Base-by-base conservation (phyloP, 2,888 invertebrate species). In the Temnothorax ravouxi region DNA sequence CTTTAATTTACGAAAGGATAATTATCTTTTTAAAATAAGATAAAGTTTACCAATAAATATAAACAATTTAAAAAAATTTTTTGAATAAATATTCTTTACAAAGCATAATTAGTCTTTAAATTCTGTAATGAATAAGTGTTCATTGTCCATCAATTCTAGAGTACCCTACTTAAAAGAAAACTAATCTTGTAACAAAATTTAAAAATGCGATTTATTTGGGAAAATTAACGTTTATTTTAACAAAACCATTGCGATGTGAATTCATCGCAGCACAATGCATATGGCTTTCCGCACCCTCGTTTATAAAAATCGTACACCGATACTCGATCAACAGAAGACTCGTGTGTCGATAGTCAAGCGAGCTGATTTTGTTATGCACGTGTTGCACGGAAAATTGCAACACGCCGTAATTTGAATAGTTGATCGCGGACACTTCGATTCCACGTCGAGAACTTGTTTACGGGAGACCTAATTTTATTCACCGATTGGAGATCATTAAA, bases 311-410 rank as follows among this genome's bases (percentile, higher is more conserved):
- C 15, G 15, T 54, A n/a, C 9, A 5, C 13, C n/a, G 25, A 8
- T 54, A 38, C 34, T 52, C 38, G 8, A 2, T 64, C 11, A 38
- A 21, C 25, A 13, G 50, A 62, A 50, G 44, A 61, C 11, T 62
- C 21, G 25, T 21, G 38, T 21, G 15, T 6, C 38, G 15, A 64
- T 25, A 64, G 18, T 38, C 8, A 41, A 54, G 29, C 59, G 44
- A 1, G 3, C 15, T 47, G 34, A 66, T 54, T 54, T 29, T 66
- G 5, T 59, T 47, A 61, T 61, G 71, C 71, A 71, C 59, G 59
- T 47, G 47, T 71, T 47, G 47, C 79, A 71, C 34, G 5, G 38
- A 59, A 59, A 79, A 71, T 80, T 80, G 79, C 79, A 79, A 79
- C 59, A 69, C 25, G 34, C 29, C 44, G 66, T 54, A 80, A 80